Base-by-base conservation (phyloP, 2,888 invertebrate genomes). In the Ischnura elegans region DNA sequence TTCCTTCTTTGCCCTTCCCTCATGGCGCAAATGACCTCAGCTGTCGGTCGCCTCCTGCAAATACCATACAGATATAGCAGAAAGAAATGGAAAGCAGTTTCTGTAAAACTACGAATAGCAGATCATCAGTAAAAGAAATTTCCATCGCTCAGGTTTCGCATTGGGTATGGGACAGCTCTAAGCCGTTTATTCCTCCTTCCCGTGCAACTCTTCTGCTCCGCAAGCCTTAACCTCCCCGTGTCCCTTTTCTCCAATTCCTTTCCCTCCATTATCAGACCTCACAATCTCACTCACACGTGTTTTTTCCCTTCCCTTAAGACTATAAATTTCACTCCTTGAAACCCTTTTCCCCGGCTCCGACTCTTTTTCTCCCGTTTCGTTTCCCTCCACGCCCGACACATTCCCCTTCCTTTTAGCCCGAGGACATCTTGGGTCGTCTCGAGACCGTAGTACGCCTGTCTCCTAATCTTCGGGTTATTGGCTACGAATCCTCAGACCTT, bases 231-330 rank as follows among this genome's bases (percentile, higher is more conserved):
- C 66, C 10, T 66, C 66, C 66, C 6, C n/a, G 19, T 21, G 29
- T 29, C 6, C 66, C 29, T 4, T 25, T 25, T 21, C 61, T 61
- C 61, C 25, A 19, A 19, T 61, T 21, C 25, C 66, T 29, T 66
- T 66, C n/a, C 66, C 66, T 66, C 66, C n/a, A 66, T 66, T 66
- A 66, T 66, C 66, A n/a, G 21, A 66, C 66, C 66, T n/a, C 66
- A 66, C 66, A 66, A 66, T 66, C 66, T 66, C 66, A 0, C 66
- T 66, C 66, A 6, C 66, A 66, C 29, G 66, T n/a, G 66, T 66
- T 66, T 61, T 66, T 66, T 66, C 66, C 21, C 6, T 47, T 55
- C 55, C 55, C 55, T 5, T 29, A 29, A 6, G 66, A 6, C 66
- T 4, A 66, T 66, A 66, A 66, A 66, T 66, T 66, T 66, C 66